A percentile compares a stretch with the other conserved stretches of the same genome.
phyloP scores from a whole-genome alignment of 2,113 vertebrate genomes.

The Antechinus flavipes region DNA sequence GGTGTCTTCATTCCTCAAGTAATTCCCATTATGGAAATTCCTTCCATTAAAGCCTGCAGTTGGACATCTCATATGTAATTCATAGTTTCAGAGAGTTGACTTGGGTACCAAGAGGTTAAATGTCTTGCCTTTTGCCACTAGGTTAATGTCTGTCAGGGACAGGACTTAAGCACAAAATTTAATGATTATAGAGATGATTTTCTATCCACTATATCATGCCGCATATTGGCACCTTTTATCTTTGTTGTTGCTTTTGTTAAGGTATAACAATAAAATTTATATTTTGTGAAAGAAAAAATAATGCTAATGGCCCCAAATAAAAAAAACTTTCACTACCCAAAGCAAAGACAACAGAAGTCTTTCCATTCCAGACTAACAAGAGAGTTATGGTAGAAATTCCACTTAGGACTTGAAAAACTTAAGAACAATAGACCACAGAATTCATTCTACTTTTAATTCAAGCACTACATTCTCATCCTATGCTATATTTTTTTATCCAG shows the following conservation, averaged over 20 bases:
- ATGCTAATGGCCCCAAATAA: slow-evolving; percentile 50
- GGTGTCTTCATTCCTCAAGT: not conserved
- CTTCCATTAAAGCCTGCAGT: not conserved
- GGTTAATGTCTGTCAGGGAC: not conserved
- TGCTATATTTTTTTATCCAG: slow-evolving; percentile 41
- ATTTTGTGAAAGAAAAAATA: slow-evolving; percentile 18
- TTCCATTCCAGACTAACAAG: slow-evolving; percentile 50
- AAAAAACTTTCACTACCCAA: slow-evolving; percentile 41
- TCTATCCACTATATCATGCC: not conserved
- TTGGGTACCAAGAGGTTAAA: not conserved
- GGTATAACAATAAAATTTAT: slow-evolving; percentile 41
- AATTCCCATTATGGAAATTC: not conserved
- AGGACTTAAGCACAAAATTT: not conserved
- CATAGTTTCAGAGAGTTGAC: not conserved
- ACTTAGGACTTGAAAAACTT: slow-evolving; percentile 42
- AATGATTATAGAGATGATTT: not conserved
- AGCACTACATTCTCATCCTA: not conserved
- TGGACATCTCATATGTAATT: not conserved
- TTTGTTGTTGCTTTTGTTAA: not conserved
- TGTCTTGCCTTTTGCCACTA: not conserved
- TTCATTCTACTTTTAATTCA: slow-evolving; percentile 51
- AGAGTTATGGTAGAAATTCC: slow-evolving; percentile 55
- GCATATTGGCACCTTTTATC: not conserved
- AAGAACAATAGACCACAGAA: slow-evolving; percentile 17
- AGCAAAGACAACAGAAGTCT: slow-evolving; percentile 56